These are phyloP conservation scores for Stenodema calcarata DNA, from an alignment of 2,888 invertebrate species.

Conservation along the genomic window DNA sequence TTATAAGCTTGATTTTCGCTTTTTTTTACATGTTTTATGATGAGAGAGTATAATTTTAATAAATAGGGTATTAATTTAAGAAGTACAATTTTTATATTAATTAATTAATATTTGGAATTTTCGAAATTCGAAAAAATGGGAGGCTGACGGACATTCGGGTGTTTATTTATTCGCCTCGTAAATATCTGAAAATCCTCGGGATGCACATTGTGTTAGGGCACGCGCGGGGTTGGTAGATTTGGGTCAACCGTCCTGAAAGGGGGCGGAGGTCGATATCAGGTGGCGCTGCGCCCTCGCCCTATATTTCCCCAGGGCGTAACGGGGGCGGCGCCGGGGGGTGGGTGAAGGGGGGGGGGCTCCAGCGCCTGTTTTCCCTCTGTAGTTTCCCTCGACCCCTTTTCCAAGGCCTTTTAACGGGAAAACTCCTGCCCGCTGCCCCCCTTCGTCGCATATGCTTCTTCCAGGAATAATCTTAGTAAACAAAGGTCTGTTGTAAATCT, in stretches of 20 bases:
- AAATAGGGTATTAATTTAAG: no score
- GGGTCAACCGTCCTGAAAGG: slow-evolving; percentile 24
- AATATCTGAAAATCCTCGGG: not conserved
- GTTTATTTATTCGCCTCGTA: not conserved
- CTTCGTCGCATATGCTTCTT: not conserved
- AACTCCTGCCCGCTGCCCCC: not conserved
- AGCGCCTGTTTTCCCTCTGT: not conserved
- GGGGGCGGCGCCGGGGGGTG: not conserved
- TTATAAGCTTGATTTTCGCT: no score
- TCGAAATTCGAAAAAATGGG: no score
- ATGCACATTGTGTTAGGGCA: slow-evolving; percentile 28
- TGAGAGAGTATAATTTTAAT: no score
- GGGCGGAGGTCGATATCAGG: slow-evolving; percentile 45
- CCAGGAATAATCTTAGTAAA: slow-evolving; percentile 16
- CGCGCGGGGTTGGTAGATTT: slow-evolving; percentile 20
- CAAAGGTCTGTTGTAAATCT: not conserved
- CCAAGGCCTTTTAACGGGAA: not conserved
- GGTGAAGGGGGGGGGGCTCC: not conserved
- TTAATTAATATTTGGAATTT: no score
- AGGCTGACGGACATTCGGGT: no score
- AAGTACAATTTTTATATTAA: no score
- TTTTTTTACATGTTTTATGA: no score
- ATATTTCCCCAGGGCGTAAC: slow-evolving; percentile 23
- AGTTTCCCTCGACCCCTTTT: not conserved
- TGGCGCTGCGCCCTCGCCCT: slow-evolving; percentile 45